Conservation (phyloP, 1,140 invertebrate genomes). For the Periplaneta americana region DNA sequence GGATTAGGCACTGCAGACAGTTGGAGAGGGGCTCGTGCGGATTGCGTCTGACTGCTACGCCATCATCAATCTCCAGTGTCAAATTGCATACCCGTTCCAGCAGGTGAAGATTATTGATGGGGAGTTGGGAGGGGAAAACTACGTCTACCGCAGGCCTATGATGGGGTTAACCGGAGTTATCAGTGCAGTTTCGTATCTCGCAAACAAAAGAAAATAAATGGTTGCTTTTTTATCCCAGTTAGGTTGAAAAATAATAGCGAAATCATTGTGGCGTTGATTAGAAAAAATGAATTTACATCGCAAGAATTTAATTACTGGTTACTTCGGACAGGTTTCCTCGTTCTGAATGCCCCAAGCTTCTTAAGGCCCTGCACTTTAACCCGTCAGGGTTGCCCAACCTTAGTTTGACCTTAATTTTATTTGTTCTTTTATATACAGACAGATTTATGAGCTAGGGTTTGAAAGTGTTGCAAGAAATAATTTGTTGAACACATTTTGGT, state of each 20-base stretch:
- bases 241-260: background rate
- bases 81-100: background rate
- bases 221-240: too few relatives aligned
- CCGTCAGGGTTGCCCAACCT: background rate
- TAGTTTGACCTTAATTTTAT: background rate
- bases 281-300: background rate
- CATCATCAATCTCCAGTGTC: background rate
- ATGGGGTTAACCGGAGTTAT: background rate
- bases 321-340: background rate
- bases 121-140: too few relatives aligned
- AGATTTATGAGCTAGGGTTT: too few relatives aligned
- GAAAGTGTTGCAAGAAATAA: too few relatives aligned
- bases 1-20: background rate
- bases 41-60: background rate
- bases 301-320: background rate
- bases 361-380: background rate
- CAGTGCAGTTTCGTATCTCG: background rate
- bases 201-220: background rate
- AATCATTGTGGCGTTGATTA: background rate
- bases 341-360: background rate
- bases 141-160: background rate
- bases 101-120: background rate
- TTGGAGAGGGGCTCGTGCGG: too few relatives aligned
- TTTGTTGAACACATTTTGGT: too few relatives aligned
- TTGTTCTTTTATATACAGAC: too few relatives aligned